Conservation (phyloP, 2,113 vertebrate genomes). For the Hyaena hyaena region DNA sequence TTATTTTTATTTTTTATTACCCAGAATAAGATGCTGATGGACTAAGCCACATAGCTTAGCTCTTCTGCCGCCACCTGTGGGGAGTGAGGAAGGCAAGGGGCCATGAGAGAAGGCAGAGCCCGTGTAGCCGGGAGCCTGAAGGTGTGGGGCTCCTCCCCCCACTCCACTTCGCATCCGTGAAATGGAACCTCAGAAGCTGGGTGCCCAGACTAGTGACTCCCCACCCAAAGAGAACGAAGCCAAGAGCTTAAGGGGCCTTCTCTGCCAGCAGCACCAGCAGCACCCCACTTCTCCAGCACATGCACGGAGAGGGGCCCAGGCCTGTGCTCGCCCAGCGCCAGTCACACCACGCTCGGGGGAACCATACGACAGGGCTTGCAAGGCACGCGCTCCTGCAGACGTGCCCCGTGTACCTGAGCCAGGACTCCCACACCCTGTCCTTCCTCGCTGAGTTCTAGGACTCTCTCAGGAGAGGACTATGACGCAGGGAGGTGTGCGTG, state of each 20-base stretch:
- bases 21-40: conserved; percentile 97
- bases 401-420: background rate
- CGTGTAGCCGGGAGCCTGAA: background rate
- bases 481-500: no score
- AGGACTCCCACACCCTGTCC: background rate
- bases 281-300: background rate
- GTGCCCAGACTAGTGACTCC: background rate
- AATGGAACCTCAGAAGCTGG: background rate
- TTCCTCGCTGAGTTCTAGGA: background rate
- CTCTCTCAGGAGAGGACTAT: background rate
- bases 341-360: background rate
- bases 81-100: background rate
- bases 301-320: background rate
- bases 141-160: background rate
- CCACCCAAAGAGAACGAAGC: background rate
- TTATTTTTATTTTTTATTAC: conserved; percentile 98
- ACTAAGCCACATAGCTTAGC: conserved; percentile 96
- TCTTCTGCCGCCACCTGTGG: conserved; percentile 90
- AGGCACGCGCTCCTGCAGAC: background rate
- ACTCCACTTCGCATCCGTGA: background rate
- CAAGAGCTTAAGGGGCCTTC: background rate
- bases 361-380: accelerated
- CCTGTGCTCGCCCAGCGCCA: background rate
- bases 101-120: background rate
- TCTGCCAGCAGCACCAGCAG: background rate